Evolutionary conservation across 2,797 vertebrate species (phyloP).

Genomic region (Peromyscus melanophrys): DNA sequence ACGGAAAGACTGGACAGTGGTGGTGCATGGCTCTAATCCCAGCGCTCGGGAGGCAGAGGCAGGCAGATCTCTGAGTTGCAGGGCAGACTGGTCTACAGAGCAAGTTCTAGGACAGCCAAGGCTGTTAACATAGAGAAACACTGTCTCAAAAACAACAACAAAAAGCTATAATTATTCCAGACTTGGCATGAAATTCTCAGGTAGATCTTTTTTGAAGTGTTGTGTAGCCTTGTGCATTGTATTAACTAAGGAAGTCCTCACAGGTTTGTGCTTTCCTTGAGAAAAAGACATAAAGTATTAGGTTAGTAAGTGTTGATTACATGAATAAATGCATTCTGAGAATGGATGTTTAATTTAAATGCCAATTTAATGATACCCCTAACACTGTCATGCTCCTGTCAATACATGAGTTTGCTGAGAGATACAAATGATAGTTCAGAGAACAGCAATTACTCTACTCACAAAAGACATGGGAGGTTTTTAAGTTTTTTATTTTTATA

Average conservation of each 20-base stretch:
- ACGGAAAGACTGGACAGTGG: not conserved
- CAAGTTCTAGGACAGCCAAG: not conserved
- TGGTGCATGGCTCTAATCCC: not conserved
- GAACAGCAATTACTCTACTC: constrained; percentile 19
- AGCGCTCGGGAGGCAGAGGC: not conserved
- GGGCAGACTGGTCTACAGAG: not conserved
- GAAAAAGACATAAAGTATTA: constrained; percentile 10
- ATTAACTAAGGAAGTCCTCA: not conserved
- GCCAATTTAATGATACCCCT: constrained; percentile 37
- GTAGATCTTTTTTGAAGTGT: not conserved
- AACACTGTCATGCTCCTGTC: not conserved
- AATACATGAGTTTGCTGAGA: not conserved
- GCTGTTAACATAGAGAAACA: not conserved
- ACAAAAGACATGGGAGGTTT: not conserved
- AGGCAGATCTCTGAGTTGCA: not conserved
- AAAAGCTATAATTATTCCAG: not conserved
- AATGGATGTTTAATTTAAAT: constrained; percentile 42
- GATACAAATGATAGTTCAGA: constrained; percentile 36
- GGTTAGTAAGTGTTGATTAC: constrained; percentile 39
- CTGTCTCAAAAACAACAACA: not conserved
- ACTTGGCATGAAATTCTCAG: constrained; percentile 41
- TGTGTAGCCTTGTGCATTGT: not conserved
- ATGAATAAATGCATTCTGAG: constrained; percentile 30
- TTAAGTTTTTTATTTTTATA: not conserved
- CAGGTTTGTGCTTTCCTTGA: constrained; percentile 32